Base-by-base conservation (phyloP, 1,140 invertebrate species). In the Drosophila repleta region DNA sequence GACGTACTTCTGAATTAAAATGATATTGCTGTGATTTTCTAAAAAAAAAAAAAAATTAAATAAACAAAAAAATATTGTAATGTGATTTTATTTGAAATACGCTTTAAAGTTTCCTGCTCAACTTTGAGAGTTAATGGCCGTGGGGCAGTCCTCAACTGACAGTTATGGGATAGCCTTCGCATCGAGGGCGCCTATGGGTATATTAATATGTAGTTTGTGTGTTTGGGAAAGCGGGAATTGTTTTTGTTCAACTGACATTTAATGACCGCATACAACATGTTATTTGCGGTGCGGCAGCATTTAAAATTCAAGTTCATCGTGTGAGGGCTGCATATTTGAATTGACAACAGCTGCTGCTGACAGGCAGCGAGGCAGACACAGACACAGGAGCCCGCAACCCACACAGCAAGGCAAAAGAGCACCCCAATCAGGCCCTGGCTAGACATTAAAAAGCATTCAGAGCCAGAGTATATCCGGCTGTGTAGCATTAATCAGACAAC, bases 301-400 rank as follows among this genome's bases (percentile, higher is more conserved):
- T 84, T 81, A 87, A 87, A 87, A 84, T 84, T 84, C 81, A 84
- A 84, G 81, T 84, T 84, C 82, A 84, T 49, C 46, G 20, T 63
- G 37, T 61, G 48, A 45, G 55, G 18, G 29, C 45, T 48, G 70
- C 65, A 70, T 75, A 67, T 71, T 57, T 67, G 68, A 76, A 73
- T 46, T 48, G 64, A 56, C 51, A 76, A 58, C 81, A 82, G 82
- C 82, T 85, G 82, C 51, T 67, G 68, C 52, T 85, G 82, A 85
- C 82, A 88, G 78, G 48, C 49, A 56, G 62, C 46, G 55, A 51
- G 18, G 6, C 15, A 11, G 32, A 65, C n/a, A 20, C 18, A 18
- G 4, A 29, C 26, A 29, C 5, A 6, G 26, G 26, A 35, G 29
- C 7, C 32, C 55, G 24, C 8, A 29, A 10, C 4, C 43, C 24